Base-by-base conservation (phyloP, 2,113 vertebrate species). In the Eulacestoma nigropectus region DNA sequence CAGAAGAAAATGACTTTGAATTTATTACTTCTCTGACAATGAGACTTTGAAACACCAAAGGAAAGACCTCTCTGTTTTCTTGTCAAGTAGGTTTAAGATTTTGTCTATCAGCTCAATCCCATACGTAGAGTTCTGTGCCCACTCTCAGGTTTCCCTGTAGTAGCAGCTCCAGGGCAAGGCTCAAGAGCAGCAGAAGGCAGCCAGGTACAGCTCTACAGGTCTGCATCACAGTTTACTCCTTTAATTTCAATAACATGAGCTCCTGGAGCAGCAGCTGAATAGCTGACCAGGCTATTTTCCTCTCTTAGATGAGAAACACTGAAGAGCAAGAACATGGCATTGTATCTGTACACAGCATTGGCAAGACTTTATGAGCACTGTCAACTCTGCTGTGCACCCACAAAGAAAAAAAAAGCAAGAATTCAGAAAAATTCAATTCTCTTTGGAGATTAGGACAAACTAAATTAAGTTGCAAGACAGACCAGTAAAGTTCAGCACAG, bases 181-280 rank as follows among this genome's bases (percentile, higher is more conserved):
- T 59, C 2, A 0, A 5, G 33, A 29, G 22, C 18, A 62, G 64
- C 32, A 70, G 37, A n/a, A 32, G 15, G 6, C 21, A 59, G 35
- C 39, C 64, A 19, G 16, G 29, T 55, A 49, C n/a, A 47, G 12
- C 6, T 53, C 75, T 32, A 42, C 11, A 16, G 0, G 0, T 0
- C 64, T 49, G 25, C 35, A 62, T 67, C 59, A 53, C 30, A 42
- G 25, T 23, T 27, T 42, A 18, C 14, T 46, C 22, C 65, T 81
- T 73, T 57, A 17, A 25, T 55, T 84, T 52, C 52, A 72, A 1
- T 13, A 60, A 39, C 33, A 7, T 7, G 19, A 74, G 33, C 26
- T 88, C 19, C 67, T 39, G 29, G 25, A 88, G 29, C 62, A 90
- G 32, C 67, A 86, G 44, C 49, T 76, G 47, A 12, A 55, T 27